phyloP scores from a whole-genome alignment of 2,888 invertebrate genomes.

The Conus canariensis region DNA sequence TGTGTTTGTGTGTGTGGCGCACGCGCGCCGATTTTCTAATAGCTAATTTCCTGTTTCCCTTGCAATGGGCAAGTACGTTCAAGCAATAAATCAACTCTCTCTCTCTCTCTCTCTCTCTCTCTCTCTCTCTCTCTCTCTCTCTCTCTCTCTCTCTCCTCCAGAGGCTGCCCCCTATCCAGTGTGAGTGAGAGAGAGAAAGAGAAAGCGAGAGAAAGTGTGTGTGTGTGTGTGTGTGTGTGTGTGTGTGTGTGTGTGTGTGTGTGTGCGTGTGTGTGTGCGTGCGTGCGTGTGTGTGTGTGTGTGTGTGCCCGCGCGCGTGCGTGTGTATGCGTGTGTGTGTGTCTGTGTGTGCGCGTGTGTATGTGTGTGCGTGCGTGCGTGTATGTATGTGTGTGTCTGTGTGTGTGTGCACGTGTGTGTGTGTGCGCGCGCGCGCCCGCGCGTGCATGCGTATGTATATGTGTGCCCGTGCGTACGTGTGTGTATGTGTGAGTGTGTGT shows the following conservation, averaged over 20 bases:
- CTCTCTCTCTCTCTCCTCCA: too few species aligned
- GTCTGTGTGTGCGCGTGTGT: not conserved
- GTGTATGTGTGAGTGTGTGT: conserved; percentile 1
- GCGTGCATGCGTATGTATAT: not conserved
- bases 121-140: too few species aligned
- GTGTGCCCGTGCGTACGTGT: not conserved
- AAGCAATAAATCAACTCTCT: too few species aligned
- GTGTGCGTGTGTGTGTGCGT: not conserved
- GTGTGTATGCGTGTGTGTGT: not conserved
- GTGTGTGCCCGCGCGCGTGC: not conserved
- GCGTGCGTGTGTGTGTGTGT: not conserved
- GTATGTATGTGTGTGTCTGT: not conserved
- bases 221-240: conserved; percentile 15
- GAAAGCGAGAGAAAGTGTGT: too few species aligned
- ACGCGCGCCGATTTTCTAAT: too few species aligned
- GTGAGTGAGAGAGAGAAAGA: too few species aligned
- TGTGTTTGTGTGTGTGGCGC: too few species aligned
- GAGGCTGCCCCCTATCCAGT: too few species aligned
- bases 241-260: conserved; percentile 10
- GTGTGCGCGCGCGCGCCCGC: not conserved
- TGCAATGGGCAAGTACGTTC: too few species aligned
- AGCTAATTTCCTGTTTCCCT: too few species aligned
- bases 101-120: too few species aligned
- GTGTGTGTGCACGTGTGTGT: conserved; percentile 1
- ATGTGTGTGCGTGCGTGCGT: not conserved